These are phyloP conservation scores for Popillia japonica DNA, from an alignment of 1,140 invertebrate species.

Conservation along the genomic window DNA sequence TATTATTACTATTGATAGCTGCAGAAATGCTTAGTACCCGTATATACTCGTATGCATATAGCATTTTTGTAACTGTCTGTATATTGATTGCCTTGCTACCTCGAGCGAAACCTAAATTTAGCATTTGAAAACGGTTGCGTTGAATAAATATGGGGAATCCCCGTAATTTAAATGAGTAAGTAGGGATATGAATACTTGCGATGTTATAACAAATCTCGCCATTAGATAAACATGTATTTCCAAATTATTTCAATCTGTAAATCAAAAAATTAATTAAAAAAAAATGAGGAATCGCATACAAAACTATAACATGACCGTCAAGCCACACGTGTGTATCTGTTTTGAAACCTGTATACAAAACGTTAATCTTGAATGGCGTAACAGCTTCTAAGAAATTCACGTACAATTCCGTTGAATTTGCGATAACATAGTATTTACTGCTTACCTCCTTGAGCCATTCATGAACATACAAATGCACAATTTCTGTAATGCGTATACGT, in stretches of 20 bases:
- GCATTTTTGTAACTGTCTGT: too few species aligned
- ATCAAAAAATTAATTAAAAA: too few species aligned
- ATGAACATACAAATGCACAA: not conserved
- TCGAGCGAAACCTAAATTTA: too few species aligned
- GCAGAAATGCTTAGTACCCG: too few species aligned
- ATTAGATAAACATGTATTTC: not conserved
- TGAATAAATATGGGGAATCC: conserved; percentile 2
- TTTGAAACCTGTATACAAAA: too few species aligned
- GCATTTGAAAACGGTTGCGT: not conserved
- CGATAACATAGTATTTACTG: not conserved
- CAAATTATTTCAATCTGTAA: not conserved
- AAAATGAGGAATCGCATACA: too few species aligned
- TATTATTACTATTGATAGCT: too few species aligned
- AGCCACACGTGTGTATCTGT: too few species aligned
- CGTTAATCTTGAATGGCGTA: too few species aligned
- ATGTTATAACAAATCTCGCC: not conserved
- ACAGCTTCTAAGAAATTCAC: not conserved
- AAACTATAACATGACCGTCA: too few species aligned
- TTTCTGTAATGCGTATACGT: not conserved
- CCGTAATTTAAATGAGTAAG: not conserved
- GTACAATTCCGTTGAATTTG: not conserved
- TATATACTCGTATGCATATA: too few species aligned
- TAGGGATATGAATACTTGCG: not conserved
- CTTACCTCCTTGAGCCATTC: not conserved
- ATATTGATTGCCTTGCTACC: too few species aligned